Base-by-base conservation (phyloP, 1,140 invertebrate species). In the Uloborus diversus region DNA sequence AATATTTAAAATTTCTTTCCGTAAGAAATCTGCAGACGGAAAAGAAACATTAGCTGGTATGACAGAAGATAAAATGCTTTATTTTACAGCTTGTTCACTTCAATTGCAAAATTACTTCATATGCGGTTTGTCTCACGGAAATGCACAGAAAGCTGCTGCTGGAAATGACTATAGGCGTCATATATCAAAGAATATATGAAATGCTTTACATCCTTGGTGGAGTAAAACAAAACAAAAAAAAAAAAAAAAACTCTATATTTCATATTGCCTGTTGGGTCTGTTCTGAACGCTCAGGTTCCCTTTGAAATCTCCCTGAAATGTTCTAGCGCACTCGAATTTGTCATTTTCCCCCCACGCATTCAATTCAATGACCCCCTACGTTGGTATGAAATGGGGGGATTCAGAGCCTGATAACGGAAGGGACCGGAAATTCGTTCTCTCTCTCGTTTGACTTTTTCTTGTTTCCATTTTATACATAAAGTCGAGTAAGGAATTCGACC, bases 381-480 rank as follows among this genome's bases (percentile, higher is more conserved):
- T n/a, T 25, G 42, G 32, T 25, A 61, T 25, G 42, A 35, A 42
- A 23, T 27, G 49, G 56, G 53, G 53, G 49, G 23, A 53, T 33
- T 71, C 68, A 42, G 47, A 35, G 32, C 56, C 56, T 73, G 71
- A 75, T 75, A 75, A 78, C 49, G 37, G 25, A 20, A 64, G 73
- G 42, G 42, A 37, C 49, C 62, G 73, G 62, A 78, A 65, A 78
- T 65, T 64, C 71, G 62, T 78, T 78, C 73, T 53, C 53, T 75
- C 28, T 27, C 49, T 57, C 42, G 28, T 30, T 56, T 28, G 65
- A 13, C 57, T 78, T 78, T 64, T 35, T 30, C 42, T n/a, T 51
- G 62, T n/a, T 57, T 57, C 56, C 49, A 56, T 78, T 65, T 66
- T 42, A 35, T 65, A 25, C 51, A 62, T 75, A 64, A 61, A 75